Evolutionary conservation across 1,140 invertebrate species (phyloP).

Genomic region (Tenebrio molitor): DNA sequence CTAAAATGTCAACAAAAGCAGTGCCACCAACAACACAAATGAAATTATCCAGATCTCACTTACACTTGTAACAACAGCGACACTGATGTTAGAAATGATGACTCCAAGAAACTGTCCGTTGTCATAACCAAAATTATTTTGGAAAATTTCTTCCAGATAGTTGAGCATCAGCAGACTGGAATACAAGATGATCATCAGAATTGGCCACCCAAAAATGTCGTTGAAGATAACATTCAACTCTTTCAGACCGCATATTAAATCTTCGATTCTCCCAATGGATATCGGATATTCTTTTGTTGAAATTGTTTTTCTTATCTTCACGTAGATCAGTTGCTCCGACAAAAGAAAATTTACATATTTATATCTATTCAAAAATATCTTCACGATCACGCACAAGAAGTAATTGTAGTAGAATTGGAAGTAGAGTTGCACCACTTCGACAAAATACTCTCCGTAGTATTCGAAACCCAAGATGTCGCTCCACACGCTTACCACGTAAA

Average conservation of each 20-base stretch:
- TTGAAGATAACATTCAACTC: neutral
- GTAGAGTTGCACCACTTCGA: slow-evolving; percentile 2
- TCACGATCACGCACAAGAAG: neutral
- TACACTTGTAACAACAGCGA: neutral
- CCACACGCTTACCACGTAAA: too few species aligned
- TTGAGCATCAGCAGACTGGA: slow-evolving; percentile 1
- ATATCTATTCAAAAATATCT: neutral
- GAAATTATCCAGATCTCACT: too few species aligned
- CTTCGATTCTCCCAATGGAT: neutral
- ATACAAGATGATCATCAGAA: slow-evolving; percentile 11
- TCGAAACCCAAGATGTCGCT: slow-evolving; percentile 13
- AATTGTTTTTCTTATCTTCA: neutral
- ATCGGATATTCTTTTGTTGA: neutral
- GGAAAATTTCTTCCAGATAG: slow-evolving; percentile 31
- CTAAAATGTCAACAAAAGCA: slow-evolving; percentile 1
- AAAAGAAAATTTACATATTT: slow-evolving; percentile 10
- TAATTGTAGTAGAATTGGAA: neutral
- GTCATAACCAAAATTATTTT: slow-evolving; percentile 24
- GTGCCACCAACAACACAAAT: too few species aligned
- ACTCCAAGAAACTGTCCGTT: neutral
- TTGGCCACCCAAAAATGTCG: slow-evolving; percentile 21
- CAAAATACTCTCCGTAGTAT: slow-evolving; percentile 17
- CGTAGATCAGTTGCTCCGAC: neutral
- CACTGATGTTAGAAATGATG: too few species aligned
- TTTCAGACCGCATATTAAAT: neutral